A percentile compares a stretch with the other conserved stretches of the same genome.
phyloP scores from a whole-genome alignment of 1,140 invertebrate species.

The Sitobion miscanthi region DNA sequence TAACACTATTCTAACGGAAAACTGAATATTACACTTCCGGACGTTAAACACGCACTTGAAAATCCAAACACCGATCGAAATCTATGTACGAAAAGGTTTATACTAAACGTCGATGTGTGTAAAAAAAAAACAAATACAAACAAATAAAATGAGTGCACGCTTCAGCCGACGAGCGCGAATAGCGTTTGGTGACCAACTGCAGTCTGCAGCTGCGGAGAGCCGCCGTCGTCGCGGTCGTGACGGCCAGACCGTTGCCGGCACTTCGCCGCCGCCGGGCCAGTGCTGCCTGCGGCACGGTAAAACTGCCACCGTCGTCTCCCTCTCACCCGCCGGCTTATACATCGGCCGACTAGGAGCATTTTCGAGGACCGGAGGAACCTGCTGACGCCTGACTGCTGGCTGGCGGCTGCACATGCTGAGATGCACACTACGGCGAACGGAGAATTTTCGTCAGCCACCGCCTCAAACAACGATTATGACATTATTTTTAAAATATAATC shows the following conservation, averaged over 20 bases:
- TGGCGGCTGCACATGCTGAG: neutral
- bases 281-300: constrained; percentile 28
- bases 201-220: neutral
- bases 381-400: neutral
- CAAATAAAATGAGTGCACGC: neutral
- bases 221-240: neutral
- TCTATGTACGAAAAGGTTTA: neutral
- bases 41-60: neutral
- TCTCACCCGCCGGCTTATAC: neutral
- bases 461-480: neutral
- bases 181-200: constrained; percentile 10
- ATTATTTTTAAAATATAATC: neutral
- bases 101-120: neutral
- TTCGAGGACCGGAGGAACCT: neutral
- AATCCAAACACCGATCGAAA: neutral
- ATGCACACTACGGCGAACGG: neutral
- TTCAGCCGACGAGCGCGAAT: neutral
- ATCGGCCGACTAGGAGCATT: neutral
- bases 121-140: neutral
- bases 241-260: constrained; percentile 36
- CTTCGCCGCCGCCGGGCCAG: constrained; percentile 41
- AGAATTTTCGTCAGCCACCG: neutral
- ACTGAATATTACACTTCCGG: neutral
- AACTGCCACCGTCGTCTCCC: neutral
- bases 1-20: neutral